These are phyloP conservation scores for Sinodicranocentrus sp. DNA, from an alignment of 2,888 invertebrate species.

Conservation along the genomic window DNA sequence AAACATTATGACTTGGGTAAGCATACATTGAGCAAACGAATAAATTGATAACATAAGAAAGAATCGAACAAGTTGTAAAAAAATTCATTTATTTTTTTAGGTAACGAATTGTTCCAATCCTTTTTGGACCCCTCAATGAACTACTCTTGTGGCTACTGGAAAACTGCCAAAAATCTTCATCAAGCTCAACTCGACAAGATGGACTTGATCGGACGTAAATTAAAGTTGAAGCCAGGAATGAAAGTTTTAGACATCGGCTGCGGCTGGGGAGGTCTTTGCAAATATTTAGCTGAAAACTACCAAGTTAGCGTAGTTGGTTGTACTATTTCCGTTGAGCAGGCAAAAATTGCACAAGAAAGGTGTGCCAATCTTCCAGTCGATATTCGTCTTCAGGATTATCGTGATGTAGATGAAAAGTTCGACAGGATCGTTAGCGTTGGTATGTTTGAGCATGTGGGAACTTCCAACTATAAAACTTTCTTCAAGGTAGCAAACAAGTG, in stretches of 20 bases:
- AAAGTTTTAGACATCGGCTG: constrained; percentile 70
- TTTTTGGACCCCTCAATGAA: constrained; percentile 73
- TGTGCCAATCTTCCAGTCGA: constrained; percentile 64
- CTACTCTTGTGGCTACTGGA: constrained; percentile 74
- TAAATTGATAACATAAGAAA: not conserved
- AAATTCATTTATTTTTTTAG: constrained; percentile 47
- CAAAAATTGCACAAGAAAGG: constrained; percentile 55
- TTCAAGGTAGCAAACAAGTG: constrained; percentile 71
- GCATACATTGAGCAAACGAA: not conserved
- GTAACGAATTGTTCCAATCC: constrained; percentile 70
- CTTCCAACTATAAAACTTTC: constrained; percentile 69
- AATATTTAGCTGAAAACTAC: constrained; percentile 72
- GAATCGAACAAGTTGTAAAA: not conserved
- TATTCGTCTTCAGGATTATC: constrained; percentile 70
- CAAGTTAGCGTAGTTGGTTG: constrained; percentile 71
- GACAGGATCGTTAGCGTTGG: constrained; percentile 74
- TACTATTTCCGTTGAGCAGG: constrained; percentile 72
- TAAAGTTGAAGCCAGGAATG: constrained; percentile 74
- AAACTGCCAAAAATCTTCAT: constrained; percentile 67
- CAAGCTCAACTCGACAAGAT: constrained; percentile 74
- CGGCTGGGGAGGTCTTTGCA: constrained; percentile 73
- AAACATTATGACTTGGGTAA: constrained; percentile 71
- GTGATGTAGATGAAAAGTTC: constrained; percentile 72
- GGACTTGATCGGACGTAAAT: constrained; percentile 71
- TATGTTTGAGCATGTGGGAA: constrained; percentile 71